phyloP scores from a whole-genome alignment of 2,888 invertebrate genomes.

The Chrysodeixis includens region DNA sequence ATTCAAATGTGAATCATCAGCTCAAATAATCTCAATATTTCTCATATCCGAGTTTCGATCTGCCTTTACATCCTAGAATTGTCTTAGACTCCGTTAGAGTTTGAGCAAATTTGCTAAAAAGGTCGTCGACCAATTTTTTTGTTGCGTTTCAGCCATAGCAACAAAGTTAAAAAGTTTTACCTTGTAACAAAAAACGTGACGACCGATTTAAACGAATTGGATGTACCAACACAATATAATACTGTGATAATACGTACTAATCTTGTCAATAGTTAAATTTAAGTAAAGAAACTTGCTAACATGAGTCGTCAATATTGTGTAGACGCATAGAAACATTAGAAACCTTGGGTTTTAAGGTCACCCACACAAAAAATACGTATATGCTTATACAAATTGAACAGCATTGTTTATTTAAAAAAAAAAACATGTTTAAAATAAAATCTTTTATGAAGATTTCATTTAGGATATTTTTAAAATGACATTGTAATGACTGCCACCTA shows the following conservation, averaged over 20 bases:
- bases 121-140: background rate
- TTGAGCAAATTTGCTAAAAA: background rate
- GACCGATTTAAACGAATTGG: background rate
- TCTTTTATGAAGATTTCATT: constrained; percentile 17
- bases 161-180: background rate
- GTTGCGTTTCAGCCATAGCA: background rate
- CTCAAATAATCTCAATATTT: background rate
- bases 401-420: background rate
- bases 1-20: background rate
- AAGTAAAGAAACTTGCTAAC: constrained; percentile 2
- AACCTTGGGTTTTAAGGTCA: constrained; percentile 1
- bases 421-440: background rate
- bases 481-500: constrained; percentile 40
- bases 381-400: background rate
- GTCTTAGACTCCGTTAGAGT: background rate
- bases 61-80: background rate
- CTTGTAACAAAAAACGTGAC: background rate
- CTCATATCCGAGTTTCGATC: background rate
- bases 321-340: background rate
- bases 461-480: constrained; percentile 56
- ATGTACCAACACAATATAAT: background rate
- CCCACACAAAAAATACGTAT: background rate
- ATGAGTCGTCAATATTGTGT: background rate
- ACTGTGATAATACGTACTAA: background rate
- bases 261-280: background rate